A percentile compares a stretch with the other conserved stretches of the same genome.
phyloP scores from a whole-genome alignment of 2,797 vertebrate genomes.

The Myotis myotis region DNA sequence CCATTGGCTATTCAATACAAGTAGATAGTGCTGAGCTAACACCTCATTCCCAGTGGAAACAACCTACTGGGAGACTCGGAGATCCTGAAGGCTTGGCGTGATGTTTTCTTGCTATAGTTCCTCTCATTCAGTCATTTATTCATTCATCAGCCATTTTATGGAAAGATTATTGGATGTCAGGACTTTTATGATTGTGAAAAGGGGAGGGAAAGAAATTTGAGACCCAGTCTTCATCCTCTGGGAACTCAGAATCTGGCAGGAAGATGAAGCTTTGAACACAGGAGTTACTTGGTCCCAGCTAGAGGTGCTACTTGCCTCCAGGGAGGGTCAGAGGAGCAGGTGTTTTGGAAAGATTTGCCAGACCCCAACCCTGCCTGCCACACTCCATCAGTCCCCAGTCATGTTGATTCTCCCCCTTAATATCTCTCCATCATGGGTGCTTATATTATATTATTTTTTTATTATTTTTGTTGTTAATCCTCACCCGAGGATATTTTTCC shows the following conservation, averaged over 20 bases:
- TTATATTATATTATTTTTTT: neutral
- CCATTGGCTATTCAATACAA: neutral
- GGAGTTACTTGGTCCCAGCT: neutral
- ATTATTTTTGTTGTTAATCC: no score
- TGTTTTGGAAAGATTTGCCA: neutral
- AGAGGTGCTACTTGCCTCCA: neutral
- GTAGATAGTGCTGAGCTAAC: neutral
- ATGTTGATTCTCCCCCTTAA: neutral
- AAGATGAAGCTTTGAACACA: neutral
- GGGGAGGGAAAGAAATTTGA: neutral
- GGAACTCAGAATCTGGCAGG: neutral
- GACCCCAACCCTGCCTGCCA: neutral
- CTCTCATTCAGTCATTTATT: neutral
- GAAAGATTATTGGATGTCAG: neutral
- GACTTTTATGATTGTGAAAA: neutral
- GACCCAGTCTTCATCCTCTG: neutral
- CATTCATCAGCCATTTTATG: neutral
- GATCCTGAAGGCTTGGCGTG: neutral
- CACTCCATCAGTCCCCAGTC: neutral
- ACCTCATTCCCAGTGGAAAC: neutral
- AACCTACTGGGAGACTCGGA: neutral
- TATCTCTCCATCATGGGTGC: neutral
- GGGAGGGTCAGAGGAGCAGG: neutral
- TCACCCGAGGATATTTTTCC: no score
- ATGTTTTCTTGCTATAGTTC: neutral